Evolutionary conservation across 2,888 invertebrate species (phyloP).

Genomic region (Cyclophora albipunctata): DNA sequence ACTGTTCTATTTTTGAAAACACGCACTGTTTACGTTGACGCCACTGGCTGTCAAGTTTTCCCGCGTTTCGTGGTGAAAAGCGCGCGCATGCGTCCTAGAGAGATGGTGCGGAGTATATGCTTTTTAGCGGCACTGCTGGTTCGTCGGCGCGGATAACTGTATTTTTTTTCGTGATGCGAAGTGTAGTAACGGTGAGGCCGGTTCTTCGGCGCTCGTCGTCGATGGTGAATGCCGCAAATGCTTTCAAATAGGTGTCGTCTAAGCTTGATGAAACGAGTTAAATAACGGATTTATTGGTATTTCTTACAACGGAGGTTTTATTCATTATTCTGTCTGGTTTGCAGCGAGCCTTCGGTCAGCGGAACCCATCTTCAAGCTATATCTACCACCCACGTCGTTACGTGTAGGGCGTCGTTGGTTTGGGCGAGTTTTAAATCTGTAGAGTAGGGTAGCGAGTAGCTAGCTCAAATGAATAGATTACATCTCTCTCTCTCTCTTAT

Average conservation of each 20-base stretch:
- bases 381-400: no score
- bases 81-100: constrained; percentile 55
- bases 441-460: no score
- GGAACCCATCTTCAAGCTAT: no score
- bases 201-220: constrained; percentile 40
- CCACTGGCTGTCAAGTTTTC: constrained; percentile 50
- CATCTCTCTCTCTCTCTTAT: no score
- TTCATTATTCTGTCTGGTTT: no score
- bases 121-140: constrained; percentile 57
- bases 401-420: no score
- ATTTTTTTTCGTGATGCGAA: constrained; percentile 67
- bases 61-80: constrained; percentile 37
- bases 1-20: constrained; percentile 25
- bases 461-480: no score
- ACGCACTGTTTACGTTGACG: constrained; percentile 24
- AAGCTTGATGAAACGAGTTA: constrained; percentile 1
- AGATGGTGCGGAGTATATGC: constrained; percentile 57
- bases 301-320: no score
- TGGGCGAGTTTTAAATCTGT: no score
- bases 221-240: constrained; percentile 36
- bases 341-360: no score
- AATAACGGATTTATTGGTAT: no score
- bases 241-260: constrained; percentile 3
- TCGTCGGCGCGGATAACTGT: constrained; percentile 60
- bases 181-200: constrained; percentile 61